Base-by-base conservation (phyloP, 1,140 invertebrate species). In the Brachionus koreanus region DNA sequence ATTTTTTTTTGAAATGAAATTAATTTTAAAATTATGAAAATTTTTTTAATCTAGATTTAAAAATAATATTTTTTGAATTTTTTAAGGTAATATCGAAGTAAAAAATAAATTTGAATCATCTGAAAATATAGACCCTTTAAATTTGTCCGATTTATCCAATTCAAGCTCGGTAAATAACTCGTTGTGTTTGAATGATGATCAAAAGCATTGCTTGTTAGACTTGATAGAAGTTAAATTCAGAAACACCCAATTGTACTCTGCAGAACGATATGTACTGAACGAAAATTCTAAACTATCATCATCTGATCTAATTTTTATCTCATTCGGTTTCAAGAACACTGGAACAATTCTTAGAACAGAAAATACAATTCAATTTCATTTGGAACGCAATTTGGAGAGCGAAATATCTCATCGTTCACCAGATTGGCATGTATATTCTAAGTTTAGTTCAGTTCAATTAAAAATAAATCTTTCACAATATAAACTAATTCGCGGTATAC, bases 391-490 rank as follows among this genome's bases (percentile, higher is more conserved):
- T 89, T 87, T 95, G n/a, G 92, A 94, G 83, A 90, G 87, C n/a
- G 90, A 90, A 83, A 85, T 92, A 19, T 91, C 90, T 84, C 91
- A 92, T 84, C 89, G 89, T 89, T 93, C 95, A 81, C 92, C 96
- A 0, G 95, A 98, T 87, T 91, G 95, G 85, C 37, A 57, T 42
- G 23, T 79, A 6, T 79, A 42, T 49, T 57, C 76, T 1, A 79
- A 79, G 13, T 61, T 79, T 7, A 57, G 61, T 0, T 95, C 94
- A 33, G 91, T 97, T 83, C 92, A 94, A 85, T 92, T 92, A 82
- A 91, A 92, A n/a, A 86, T 98, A 23, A 93, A 96, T 88, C 90
- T 93, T 19, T 89, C 91, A 13, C 95, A 97, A 86, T 98, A 97
- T 87, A 92, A 93, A 87, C 87, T 98, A 9, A 92, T 98, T 19